These are phyloP conservation scores for Myocastor coypus DNA, from an alignment of 2,113 vertebrate genomes.

Conservation along the genomic window DNA sequence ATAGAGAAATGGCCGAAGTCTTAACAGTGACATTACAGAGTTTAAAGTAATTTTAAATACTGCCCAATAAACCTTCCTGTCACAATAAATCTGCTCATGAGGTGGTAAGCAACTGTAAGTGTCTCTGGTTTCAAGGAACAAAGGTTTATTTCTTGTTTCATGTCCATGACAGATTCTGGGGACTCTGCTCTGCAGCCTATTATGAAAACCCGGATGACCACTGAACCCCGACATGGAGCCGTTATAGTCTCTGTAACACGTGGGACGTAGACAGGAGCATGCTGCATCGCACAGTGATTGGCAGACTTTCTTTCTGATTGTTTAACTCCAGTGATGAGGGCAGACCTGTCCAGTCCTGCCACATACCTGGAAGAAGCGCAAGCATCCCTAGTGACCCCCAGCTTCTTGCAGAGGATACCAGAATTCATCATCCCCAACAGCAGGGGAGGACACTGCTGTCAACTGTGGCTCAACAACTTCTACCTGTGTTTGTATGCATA, in stretches of 20 bases:
- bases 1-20: not conserved
- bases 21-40: not conserved
- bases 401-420: not conserved
- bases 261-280: not conserved
- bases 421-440: not conserved
- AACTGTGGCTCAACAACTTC: not conserved
- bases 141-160: not conserved
- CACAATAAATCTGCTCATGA: not conserved
- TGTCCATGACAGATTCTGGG: not conserved
- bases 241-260: no score
- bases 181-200: no score
- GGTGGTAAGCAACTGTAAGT: not conserved
- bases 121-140: not conserved
- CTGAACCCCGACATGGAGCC: not conserved
- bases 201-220: not conserved
- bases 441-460: not conserved
- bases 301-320: not conserved
- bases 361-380: not conserved
- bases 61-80: not conserved
- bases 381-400: not conserved
- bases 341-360: not conserved
- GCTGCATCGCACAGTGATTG: not conserved
- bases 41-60: not conserved
- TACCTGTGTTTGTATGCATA: not conserved
- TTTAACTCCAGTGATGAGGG: not conserved